These are phyloP conservation scores for Mellilla xanthometata DNA, from an alignment of 2,888 invertebrate species.

Conservation along the genomic window DNA sequence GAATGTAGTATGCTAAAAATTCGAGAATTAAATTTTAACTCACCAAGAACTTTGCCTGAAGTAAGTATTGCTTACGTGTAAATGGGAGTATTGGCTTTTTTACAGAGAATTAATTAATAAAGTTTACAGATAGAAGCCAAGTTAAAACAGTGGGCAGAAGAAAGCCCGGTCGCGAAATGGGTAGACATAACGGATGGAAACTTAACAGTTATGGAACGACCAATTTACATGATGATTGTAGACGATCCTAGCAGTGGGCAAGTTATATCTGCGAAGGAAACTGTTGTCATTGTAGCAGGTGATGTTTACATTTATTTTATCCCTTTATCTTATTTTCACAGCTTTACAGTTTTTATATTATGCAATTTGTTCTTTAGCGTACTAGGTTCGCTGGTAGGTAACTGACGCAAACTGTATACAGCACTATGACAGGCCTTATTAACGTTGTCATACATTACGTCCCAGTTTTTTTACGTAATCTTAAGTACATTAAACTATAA, in stretches of 20 bases:
- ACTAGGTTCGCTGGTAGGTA: no score
- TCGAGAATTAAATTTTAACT: constrained; percentile 55
- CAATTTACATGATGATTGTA: constrained; percentile 71
- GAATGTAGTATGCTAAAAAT: constrained; percentile 57
- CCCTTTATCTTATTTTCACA: no score
- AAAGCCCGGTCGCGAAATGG: constrained; percentile 66
- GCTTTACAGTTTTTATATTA: no score
- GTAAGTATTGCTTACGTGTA: constrained; percentile 35
- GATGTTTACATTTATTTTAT: no score
- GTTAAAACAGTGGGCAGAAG: constrained; percentile 64
- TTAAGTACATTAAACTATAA: no score
- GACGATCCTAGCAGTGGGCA: constrained; percentile 74
- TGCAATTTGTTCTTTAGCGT: no score
- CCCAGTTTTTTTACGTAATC: no score
- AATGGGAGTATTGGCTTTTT: no score
- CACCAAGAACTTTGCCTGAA: constrained; percentile 64
- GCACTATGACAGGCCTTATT: no score
- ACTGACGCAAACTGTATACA: no score
- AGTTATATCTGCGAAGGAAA: constrained; percentile 65
- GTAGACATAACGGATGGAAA: constrained; percentile 67
- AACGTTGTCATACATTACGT: no score
- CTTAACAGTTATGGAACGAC: constrained; percentile 70
- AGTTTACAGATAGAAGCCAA: constrained; percentile 57
- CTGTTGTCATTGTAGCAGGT: constrained; percentile 73
- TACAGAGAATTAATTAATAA: not conserved